A percentile compares a stretch with the other conserved stretches of the same genome.
phyloP scores from a whole-genome alignment of 2,113 vertebrate species.

The Onychorhynchus coronatus region DNA sequence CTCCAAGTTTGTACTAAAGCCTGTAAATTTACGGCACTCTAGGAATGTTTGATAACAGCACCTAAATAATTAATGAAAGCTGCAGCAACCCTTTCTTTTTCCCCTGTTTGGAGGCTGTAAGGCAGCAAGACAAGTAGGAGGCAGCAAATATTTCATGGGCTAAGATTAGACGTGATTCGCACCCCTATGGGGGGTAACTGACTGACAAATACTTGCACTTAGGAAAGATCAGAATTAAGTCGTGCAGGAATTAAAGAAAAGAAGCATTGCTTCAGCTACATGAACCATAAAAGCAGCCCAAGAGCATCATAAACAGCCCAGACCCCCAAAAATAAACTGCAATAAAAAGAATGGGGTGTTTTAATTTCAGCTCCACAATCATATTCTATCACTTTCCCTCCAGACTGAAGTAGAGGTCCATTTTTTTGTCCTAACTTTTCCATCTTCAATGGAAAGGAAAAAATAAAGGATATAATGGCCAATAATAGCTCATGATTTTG shows the following conservation, averaged over 20 bases:
- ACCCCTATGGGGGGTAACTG: slow-evolving; percentile 21
- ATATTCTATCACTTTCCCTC: background rate
- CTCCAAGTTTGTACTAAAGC: slow-evolving; percentile 44
- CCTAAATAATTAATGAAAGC: slow-evolving; percentile 66
- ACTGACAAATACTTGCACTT: slow-evolving; percentile 22
- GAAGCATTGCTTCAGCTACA: background rate
- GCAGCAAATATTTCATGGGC: slow-evolving; percentile 29
- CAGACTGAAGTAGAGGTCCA: background rate
- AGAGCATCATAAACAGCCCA: background rate
- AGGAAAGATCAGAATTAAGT: background rate
- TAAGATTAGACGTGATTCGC: background rate
- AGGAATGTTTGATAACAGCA: slow-evolving; percentile 58
- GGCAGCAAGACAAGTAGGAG: slow-evolving; percentile 8
- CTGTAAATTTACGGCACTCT: slow-evolving; percentile 41
- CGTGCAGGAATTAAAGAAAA: slow-evolving; percentile 25
- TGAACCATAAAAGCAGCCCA: background rate
- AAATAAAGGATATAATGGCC: background rate
- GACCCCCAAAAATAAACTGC: background rate
- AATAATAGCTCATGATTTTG: background rate
- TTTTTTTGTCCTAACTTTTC: background rate
- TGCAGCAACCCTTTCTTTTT: slow-evolving; percentile 25
- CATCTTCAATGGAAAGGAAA: background rate
- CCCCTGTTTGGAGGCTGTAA: slow-evolving; percentile 3
- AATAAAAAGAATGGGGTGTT: background rate
- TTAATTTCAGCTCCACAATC: background rate